Conservation (phyloP, 1,140 invertebrate species). For the Drosophila lacteicornis region DNA sequence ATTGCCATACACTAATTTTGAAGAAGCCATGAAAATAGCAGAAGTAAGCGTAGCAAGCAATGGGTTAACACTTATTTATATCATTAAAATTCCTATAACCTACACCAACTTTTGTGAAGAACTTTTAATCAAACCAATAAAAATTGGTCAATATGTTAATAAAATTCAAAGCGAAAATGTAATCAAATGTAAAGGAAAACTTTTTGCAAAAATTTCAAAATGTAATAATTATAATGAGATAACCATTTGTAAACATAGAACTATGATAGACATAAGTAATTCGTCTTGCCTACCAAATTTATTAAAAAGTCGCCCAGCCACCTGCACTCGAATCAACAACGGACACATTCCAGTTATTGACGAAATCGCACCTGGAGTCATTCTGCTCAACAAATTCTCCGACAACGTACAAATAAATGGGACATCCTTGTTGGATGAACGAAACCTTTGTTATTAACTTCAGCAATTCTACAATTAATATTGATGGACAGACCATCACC, state of each 20-base stretch:
- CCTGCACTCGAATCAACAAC: not conserved
- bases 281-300: no score
- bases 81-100: not conserved
- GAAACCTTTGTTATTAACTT: not conserved
- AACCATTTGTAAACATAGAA: no score
- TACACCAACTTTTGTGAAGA: not conserved
- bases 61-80: no score
- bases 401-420: conserved; percentile 1
- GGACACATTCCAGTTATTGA: no score
- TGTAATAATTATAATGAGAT: no score
- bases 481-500: no score
- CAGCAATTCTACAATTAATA: conserved; percentile 1
- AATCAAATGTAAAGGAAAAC: not conserved
- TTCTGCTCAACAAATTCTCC: conserved; percentile 1
- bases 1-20: not conserved
- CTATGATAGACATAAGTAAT: no score
- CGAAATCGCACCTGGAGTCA: not conserved
- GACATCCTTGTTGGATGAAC: conserved; percentile 1
- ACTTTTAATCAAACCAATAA: conserved; percentile 10
- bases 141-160: not conserved
- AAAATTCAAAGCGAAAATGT: not conserved
- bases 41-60: not conserved
- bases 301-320: no score
- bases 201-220: not conserved
- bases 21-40: not conserved